Percentiles rank a stretch among this genome's conserved stretches.
Evolutionary conservation across 2,113 vertebrate species (phyloP).

Genomic region (Phyllostomus hastatus): DNA sequence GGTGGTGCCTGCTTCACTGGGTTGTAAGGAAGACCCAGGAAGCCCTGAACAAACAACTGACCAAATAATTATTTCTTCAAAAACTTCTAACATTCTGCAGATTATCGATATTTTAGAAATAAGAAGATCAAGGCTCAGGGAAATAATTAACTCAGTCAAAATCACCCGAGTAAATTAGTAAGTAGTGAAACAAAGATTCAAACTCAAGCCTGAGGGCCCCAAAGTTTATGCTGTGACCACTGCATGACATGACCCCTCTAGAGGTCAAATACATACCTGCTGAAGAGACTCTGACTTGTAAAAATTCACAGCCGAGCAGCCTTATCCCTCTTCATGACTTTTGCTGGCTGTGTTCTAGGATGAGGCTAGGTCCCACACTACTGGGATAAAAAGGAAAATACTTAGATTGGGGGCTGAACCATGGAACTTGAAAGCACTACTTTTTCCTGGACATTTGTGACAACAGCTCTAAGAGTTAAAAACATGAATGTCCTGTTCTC

Average conservation of each 20-base stretch:
- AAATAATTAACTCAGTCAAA: not conserved
- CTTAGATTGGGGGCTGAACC: not conserved
- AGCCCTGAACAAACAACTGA: not conserved
- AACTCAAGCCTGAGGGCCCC: not conserved
- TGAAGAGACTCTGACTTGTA: not conserved
- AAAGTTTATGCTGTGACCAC: not conserved
- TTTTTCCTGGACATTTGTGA: not conserved
- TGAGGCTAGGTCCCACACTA: not conserved
- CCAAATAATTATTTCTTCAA: not conserved
- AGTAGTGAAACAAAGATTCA: not conserved
- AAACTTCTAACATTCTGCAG: not conserved
- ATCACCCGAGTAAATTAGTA: not conserved
- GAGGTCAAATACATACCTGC: not conserved
- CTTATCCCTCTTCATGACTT: not conserved
- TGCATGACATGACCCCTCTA: not conserved
- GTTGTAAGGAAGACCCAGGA: not conserved
- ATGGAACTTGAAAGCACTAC: not conserved
- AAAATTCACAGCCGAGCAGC: not conserved
- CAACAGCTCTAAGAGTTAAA: not conserved
- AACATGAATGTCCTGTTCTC: not conserved
- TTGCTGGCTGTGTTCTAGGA: not conserved
- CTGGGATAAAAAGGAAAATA: not conserved
- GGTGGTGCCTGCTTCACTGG: fast-evolving
- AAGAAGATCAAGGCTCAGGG: not conserved
- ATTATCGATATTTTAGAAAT: not conserved